phyloP scores from a whole-genome alignment of 2,888 invertebrate species.

The Drosophila peninsularis region DNA sequence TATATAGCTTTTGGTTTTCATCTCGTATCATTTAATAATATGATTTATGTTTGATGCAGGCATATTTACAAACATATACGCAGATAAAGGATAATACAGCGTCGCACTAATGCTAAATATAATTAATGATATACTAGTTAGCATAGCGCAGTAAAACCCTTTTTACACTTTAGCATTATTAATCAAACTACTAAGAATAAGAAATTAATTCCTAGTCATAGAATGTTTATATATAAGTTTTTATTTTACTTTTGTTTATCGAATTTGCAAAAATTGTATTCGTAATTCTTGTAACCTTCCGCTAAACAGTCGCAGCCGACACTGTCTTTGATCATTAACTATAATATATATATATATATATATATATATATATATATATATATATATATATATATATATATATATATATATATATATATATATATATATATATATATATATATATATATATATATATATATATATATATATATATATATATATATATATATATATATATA shows the following conservation, averaged over 20 bases:
- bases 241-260: conserved; percentile 28
- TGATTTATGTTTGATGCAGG: conserved; percentile 46
- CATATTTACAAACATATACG: conserved; percentile 67
- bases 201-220: conserved; percentile 52
- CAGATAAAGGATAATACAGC: conserved; percentile 63
- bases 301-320: conserved; percentile 42
- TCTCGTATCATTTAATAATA: conserved; percentile 46
- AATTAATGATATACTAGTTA: conserved; percentile 24
- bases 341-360: conserved; percentile 29
- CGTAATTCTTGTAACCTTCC: conserved; percentile 31
- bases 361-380: conserved; percentile 26
- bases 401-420: conserved; percentile 20
- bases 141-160: conserved; percentile 49
- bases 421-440: conserved; percentile 24
- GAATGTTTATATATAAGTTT: conserved; percentile 21
- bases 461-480: conserved; percentile 9
- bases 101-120: conserved; percentile 27
- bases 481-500: conserved; percentile 23
- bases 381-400: conserved; percentile 11
- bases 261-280: conserved; percentile 37
- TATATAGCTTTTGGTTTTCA: conserved; percentile 45
- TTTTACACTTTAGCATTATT: conserved; percentile 54
- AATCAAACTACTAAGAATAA: conserved; percentile 60
- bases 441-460: conserved; percentile 24
- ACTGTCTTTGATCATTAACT: conserved; percentile 63